Evolutionary conservation across 2,888 invertebrate species (phyloP), one percentile per base, ranked within the genome.

Genomic region (Eupithecia centaureata): DNA sequence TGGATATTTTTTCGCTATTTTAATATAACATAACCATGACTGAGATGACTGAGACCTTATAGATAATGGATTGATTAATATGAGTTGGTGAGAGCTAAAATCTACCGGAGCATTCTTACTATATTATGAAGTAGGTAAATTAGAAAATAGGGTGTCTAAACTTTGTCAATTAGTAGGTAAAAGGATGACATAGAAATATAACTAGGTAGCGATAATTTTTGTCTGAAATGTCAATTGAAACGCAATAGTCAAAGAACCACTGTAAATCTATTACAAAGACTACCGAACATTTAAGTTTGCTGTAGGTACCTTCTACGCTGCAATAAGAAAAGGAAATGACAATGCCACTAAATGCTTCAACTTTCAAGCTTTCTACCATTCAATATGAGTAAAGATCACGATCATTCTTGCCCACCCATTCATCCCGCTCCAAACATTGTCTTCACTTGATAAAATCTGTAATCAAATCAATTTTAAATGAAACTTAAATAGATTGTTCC

Each of bases 391-490:
- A 38, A 8, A 47, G 18, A 22, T 15, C 42, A 61, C 18, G 27
- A 35, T 42, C 22, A 27, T 38, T 47, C 47, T 60, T 25, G 33
- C 52, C 35, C 61, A 61, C 57, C 61, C 38, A 58, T 64, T 68
- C 62, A 64, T 62, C 61, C 52, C 63, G 63, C 56, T 60, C 10
- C 12, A 28, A 56, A 58, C 61, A 68, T 65, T 68, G 72, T 70
- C 68, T 57, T 57, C 64, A 60, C 63, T 52, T 69, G 69, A 72
- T 71, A 71, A 73, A 74, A 76, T 78, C 72, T 74, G 64, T 71
- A 78, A 75, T 77, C 75, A 77, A 78, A 79, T 73, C 74, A 75
- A 75, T 75, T 76, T 65, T 75, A 76, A 75, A 74, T 74, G 61
- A 67, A 74, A 70, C 74, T 67, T 65, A 68, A 79, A 72, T 75